A percentile compares a stretch with the other conserved stretches of the same genome.
Conservation (phyloP, 2,888 invertebrate species). For the Machimus rusticus region DNA sequence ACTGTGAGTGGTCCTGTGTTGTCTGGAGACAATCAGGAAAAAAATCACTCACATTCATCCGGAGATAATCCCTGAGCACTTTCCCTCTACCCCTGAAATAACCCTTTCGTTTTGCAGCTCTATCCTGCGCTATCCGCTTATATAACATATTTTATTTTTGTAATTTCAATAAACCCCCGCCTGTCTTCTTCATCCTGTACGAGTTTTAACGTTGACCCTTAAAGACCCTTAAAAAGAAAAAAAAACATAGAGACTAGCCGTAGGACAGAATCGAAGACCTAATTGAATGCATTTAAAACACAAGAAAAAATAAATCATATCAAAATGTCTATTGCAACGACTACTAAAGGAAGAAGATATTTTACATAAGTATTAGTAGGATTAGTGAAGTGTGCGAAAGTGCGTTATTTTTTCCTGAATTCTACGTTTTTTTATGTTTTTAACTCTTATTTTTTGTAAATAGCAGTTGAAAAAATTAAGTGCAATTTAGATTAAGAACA, state of each 20-base stretch:
- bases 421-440: neutral
- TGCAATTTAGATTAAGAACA: conserved; percentile 39
- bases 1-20: neutral
- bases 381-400: neutral
- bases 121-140: neutral
- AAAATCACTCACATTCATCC: neutral
- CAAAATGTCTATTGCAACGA: conserved; percentile 53
- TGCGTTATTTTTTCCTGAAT: neutral
- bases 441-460: neutral
- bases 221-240: neutral
- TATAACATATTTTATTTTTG: neutral
- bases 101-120: neutral
- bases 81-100: neutral
- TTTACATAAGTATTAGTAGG: conserved; percentile 39
- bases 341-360: conserved; percentile 39
- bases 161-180: neutral
- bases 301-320: conserved; percentile 50
- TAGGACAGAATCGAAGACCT: neutral
- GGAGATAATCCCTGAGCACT: neutral
- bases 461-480: conserved; percentile 22
- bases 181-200: neutral
- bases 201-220: neutral
- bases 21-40: neutral
- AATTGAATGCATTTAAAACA: conserved; percentile 28
- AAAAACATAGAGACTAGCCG: neutral